Percentiles rank a stretch among this genome's conserved stretches.
phyloP scores from a whole-genome alignment of 2,797 vertebrate species.

The Eremophila alpestris region DNA sequence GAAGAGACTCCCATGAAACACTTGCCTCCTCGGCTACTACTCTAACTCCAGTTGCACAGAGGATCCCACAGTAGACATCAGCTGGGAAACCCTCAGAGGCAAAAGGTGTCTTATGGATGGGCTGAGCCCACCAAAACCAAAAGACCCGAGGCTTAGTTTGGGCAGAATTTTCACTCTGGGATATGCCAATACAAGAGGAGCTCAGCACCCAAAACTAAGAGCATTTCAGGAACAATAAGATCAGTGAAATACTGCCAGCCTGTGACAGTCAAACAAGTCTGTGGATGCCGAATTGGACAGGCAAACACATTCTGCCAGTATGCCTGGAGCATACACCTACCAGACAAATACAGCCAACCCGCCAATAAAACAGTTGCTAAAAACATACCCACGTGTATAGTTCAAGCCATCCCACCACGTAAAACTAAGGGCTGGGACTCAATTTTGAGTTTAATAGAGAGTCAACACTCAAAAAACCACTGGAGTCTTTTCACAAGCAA shows the following conservation, averaged over 20 bases:
- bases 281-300: background rate
- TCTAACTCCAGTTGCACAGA: background rate
- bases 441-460: background rate
- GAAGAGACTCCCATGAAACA: background rate
- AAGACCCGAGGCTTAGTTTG: background rate
- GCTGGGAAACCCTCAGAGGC: background rate
- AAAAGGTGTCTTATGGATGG: background rate
- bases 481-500: background rate
- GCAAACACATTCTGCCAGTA: background rate
- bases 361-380: background rate
- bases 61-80: background rate
- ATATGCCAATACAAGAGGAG: background rate
- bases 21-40: accelerated
- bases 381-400: background rate
- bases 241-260: background rate
- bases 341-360: background rate
- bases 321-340: background rate
- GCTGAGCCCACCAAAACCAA: background rate
- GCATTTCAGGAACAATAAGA: constrained; percentile 1
- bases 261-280: constrained; percentile 9
- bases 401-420: background rate
- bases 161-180: background rate
- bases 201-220: background rate
- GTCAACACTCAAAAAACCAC: background rate
- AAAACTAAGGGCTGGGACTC: background rate